These are phyloP conservation scores for Poliocrania exsul DNA, from an alignment of 2,797 vertebrate genomes.

Conservation along the genomic window DNA sequence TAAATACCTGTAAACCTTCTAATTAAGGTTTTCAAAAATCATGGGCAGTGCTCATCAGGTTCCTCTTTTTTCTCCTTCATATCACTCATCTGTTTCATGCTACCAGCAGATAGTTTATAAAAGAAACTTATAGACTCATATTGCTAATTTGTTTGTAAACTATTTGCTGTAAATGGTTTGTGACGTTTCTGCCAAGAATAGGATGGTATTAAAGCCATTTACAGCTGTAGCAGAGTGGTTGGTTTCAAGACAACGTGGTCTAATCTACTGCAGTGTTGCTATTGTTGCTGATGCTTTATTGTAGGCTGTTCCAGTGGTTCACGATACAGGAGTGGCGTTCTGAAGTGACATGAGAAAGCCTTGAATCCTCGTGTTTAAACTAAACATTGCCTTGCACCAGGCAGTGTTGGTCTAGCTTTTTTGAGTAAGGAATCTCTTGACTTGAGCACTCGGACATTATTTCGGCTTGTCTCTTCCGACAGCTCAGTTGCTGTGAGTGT, in stretches of 20 bases:
- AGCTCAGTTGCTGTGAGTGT: rapidly evolving
- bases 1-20: background rate
- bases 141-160: background rate
- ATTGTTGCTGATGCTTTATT: background rate
- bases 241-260: background rate
- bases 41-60: background rate
- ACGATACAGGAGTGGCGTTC: background rate
- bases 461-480: background rate
- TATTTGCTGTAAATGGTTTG: background rate
- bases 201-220: background rate
- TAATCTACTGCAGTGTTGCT: background rate
- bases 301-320: background rate
- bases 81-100: background rate
- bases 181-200: background rate
- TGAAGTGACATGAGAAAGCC: background rate
- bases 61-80: rapidly evolving
- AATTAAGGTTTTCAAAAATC: background rate
- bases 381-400: background rate
- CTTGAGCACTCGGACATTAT: rapidly evolving
- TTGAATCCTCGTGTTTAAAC: background rate
- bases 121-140: background rate
- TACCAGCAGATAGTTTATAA: background rate
- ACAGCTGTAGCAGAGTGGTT: background rate
- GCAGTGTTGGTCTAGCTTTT: background rate
- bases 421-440: background rate